A percentile compares a stretch with the other conserved stretches of the same genome.
phyloP scores from a whole-genome alignment of 2,888 invertebrate genomes.

The Dryobota labecula region DNA sequence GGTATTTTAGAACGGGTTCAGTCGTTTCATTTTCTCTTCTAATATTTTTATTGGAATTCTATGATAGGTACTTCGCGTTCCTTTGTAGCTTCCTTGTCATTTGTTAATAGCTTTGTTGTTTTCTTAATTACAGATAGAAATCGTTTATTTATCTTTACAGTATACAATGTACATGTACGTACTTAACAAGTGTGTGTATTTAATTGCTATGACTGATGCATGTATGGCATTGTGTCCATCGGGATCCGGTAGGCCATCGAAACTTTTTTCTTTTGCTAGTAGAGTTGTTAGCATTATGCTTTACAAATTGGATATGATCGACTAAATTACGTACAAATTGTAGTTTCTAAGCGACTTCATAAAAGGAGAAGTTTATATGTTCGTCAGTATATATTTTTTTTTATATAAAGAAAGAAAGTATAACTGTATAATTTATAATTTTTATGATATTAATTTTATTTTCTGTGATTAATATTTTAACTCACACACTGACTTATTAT shows the following conservation, averaged over 20 bases:
- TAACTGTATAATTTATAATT: no score
- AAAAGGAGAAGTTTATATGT: no score
- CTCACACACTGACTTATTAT: no score
- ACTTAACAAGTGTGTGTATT: background rate
- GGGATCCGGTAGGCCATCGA: background rate
- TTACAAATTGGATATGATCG: background rate
- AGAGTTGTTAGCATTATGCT: background rate
- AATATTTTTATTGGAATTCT: conserved; percentile 23
- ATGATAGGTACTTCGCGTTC: background rate
- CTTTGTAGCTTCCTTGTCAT: conserved; percentile 8
- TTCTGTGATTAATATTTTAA: no score
- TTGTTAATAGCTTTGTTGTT: conserved; percentile 7
- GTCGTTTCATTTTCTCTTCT: conserved; percentile 22
- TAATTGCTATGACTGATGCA: background rate
- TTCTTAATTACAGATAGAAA: conserved; percentile 6
- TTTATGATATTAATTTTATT: no score
- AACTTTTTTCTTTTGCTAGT: background rate
- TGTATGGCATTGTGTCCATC: background rate
- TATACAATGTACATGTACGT: no score
- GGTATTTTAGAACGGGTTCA: conserved; percentile 22
- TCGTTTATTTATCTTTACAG: conserved; percentile 2
- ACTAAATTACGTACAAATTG: no score
- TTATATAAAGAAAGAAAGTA: no score
- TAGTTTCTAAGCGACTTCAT: no score
- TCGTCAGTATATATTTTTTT: no score